Evolutionary conservation across 2,797 vertebrate genomes (phyloP).

Genomic region (Eleutherodactylus coqui): DNA sequence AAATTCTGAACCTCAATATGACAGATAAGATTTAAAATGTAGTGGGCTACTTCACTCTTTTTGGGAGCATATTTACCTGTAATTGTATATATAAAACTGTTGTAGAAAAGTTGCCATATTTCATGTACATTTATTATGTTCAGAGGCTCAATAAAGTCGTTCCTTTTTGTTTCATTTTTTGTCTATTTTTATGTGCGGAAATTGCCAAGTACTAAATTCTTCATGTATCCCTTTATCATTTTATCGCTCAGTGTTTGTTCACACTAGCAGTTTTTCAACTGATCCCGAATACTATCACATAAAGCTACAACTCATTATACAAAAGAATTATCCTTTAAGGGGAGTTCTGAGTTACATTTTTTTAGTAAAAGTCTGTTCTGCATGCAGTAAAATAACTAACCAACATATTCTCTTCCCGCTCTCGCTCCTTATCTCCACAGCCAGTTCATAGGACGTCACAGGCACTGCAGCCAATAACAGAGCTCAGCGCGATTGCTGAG

Average conservation of each 20-base stretch:
- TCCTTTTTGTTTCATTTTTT: not conserved
- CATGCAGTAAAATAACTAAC: too few relatives aligned
- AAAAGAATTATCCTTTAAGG: too few relatives aligned
- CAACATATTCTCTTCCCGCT: too few relatives aligned
- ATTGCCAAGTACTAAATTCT: not conserved
- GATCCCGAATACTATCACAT: too few relatives aligned
- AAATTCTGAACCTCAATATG: constrained; percentile 5
- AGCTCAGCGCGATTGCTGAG: too few relatives aligned
- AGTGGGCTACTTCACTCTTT: not conserved
- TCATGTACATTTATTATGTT: not conserved
- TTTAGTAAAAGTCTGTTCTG: too few relatives aligned
- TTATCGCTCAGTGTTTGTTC: not conserved
- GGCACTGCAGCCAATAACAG: too few relatives aligned
- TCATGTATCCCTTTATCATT: not conserved
- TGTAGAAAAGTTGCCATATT: not conserved
- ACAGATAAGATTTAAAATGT: not conserved
- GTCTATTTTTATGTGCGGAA: not conserved
- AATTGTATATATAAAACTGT: not conserved
- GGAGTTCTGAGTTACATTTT: too few relatives aligned
- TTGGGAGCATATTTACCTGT: not conserved
- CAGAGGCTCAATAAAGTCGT: not conserved
- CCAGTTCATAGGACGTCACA: too few relatives aligned
- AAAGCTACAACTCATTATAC: too few relatives aligned
- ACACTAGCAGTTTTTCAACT: too few relatives aligned
- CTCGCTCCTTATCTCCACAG: too few relatives aligned